Evolutionary conservation across 2,888 invertebrate species (phyloP).

Genomic region (Eupsilia transversa): DNA sequence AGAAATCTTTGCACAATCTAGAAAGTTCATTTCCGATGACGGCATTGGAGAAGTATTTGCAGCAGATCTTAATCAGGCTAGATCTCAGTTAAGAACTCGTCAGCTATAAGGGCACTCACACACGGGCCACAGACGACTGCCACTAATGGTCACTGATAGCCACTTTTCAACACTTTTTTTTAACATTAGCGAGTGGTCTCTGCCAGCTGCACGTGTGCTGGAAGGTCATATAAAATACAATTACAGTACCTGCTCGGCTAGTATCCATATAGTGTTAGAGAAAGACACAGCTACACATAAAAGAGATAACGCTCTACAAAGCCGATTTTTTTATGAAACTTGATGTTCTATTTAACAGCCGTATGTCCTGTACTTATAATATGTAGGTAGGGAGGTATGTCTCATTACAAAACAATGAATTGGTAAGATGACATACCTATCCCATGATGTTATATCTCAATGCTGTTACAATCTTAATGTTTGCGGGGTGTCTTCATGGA

Average conservation of each 20-base stretch:
- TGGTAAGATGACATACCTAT: too few relatives aligned
- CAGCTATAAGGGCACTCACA: conserved; percentile 3
- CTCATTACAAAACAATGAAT: too few relatives aligned
- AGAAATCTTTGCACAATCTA: conserved; percentile 5
- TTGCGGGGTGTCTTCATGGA: too few relatives aligned
- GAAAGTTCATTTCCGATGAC: conserved; percentile 15
- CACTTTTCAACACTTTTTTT: not conserved
- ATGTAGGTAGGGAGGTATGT: too few relatives aligned
- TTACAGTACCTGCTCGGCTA: not conserved
- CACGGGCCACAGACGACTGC: rapidly evolving
- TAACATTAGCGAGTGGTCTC: not conserved
- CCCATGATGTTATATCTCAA: too few relatives aligned
- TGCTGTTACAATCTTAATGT: not conserved
- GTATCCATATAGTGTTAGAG: not conserved
- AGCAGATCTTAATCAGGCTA: conserved; percentile 20
- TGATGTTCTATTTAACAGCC: not conserved
- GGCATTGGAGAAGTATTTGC: conserved; percentile 18
- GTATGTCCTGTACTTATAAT: too few relatives aligned
- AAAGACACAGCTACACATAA: not conserved
- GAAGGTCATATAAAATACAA: not conserved
- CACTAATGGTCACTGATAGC: not conserved
- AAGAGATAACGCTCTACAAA: not conserved
- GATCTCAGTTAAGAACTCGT: conserved; percentile 36
- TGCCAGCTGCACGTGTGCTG: too few relatives aligned
- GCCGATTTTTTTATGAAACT: not conserved